phyloP scores from a whole-genome alignment of 2,113 vertebrate species.

The Rhea pennata region DNA sequence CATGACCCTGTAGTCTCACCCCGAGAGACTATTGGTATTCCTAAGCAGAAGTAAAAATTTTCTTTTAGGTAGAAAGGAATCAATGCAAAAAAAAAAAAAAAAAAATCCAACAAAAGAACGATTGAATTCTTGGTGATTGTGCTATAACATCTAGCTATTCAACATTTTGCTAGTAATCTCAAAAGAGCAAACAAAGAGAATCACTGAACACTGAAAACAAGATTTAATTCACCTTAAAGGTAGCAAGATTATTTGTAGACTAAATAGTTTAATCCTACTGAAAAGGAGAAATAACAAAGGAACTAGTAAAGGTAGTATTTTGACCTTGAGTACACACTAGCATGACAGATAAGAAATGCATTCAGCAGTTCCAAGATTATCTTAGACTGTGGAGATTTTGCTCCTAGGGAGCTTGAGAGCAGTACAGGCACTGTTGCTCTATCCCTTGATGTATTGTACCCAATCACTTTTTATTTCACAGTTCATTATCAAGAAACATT shows the following conservation, averaged over 20 bases:
- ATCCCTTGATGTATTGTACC: constrained; percentile 1
- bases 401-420: background rate
- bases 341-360: background rate
- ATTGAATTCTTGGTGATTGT: background rate
- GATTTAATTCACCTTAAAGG: background rate
- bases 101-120: background rate
- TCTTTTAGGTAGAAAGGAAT: background rate
- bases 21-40: background rate
- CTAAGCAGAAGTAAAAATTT: background rate
- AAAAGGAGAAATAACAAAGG: background rate
- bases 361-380: background rate
- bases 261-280: background rate
- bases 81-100: background rate
- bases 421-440: background rate
- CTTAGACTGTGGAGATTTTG: background rate
- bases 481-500: constrained; percentile 31
- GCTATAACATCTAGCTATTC: background rate
- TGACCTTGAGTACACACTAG: constrained; percentile 1
- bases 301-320: background rate
- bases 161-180: background rate
- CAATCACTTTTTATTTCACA: constrained; percentile 31
- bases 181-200: background rate
- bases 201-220: background rate
- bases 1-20: background rate
- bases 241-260: background rate